phyloP scores from a whole-genome alignment of 2,797 vertebrate species.

The Triplophysa bombifrons region DNA sequence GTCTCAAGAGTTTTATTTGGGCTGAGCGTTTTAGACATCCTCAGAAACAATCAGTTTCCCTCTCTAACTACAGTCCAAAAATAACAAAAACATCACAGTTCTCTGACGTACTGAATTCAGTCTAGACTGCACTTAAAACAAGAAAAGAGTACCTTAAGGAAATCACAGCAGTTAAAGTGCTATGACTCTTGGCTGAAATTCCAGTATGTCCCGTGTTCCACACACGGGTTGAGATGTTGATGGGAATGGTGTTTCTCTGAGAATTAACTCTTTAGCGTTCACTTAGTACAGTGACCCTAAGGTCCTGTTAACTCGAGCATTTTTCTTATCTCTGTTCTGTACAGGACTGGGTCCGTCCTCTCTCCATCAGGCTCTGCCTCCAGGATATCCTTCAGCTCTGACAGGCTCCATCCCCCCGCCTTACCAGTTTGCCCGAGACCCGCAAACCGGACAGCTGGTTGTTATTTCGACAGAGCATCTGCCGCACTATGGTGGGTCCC shows the following conservation, averaged over 20 bases:
- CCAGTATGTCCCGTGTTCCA: slow-evolving; percentile 25
- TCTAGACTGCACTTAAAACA: slow-evolving; percentile 68
- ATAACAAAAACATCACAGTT: slow-evolving; percentile 65
- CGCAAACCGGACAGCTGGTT: slow-evolving; percentile 93
- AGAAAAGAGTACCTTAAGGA: slow-evolving; percentile 51
- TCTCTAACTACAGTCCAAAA: slow-evolving; percentile 64
- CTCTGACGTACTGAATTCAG: slow-evolving; percentile 55
- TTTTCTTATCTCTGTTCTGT: slow-evolving; percentile 10
- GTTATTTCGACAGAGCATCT: slow-evolving; percentile 95
- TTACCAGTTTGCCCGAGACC: slow-evolving; percentile 95
- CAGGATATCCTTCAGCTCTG: slow-evolving; percentile 86
- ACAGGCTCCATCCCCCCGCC: slow-evolving; percentile 86
- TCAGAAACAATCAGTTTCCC: slow-evolving; percentile 66
- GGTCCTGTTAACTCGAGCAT: background rate
- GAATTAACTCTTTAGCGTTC: slow-evolving; percentile 24
- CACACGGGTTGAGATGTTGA: slow-evolving; percentile 19
- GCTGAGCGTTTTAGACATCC: slow-evolving; percentile 30
- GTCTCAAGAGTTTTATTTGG: slow-evolving; percentile 30
- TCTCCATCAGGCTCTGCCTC: slow-evolving; percentile 90
- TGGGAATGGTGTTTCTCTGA: slow-evolving; percentile 25
- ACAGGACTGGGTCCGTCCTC: slow-evolving; percentile 88
- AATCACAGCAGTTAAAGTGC: slow-evolving; percentile 44
- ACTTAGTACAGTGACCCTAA: background rate
- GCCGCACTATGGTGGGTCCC: slow-evolving; percentile 90
- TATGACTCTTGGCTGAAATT: slow-evolving; percentile 39